Percentiles rank a stretch among this genome's conserved stretches.
Evolutionary conservation across 1,140 invertebrate species (phyloP).

Genomic region (Drosophila navojoa): DNA sequence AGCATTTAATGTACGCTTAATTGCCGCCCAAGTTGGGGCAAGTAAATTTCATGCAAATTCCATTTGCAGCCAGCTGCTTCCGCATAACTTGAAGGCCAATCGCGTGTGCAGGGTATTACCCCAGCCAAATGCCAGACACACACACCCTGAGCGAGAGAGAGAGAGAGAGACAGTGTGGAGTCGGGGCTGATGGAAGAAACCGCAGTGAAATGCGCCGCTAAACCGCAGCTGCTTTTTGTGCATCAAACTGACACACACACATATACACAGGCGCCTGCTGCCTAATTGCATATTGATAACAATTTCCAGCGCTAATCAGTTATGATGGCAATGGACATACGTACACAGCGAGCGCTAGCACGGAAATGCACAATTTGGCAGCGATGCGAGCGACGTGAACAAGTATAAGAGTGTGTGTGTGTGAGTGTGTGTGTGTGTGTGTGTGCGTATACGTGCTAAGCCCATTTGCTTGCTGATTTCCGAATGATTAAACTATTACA

Average conservation of each 20-base stretch:
- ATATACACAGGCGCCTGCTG: slow-evolving; percentile 9
- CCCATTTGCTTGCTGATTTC: slow-evolving; percentile 38
- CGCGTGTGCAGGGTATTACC: too few species aligned
- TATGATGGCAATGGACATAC: slow-evolving; percentile 33
- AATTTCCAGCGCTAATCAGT: slow-evolving; percentile 73
- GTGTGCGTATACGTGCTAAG: slow-evolving; percentile 8
- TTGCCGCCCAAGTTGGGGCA: not conserved
- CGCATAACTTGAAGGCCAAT: too few species aligned
- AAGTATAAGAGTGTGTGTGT: not conserved
- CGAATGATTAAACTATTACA: slow-evolving; percentile 62
- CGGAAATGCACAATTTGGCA: slow-evolving; percentile 70
- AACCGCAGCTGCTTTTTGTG: slow-evolving; percentile 67
- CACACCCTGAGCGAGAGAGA: too few species aligned
- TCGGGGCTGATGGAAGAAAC: slow-evolving; percentile 13
- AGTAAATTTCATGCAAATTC: not conserved
- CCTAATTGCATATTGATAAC: slow-evolving; percentile 78
- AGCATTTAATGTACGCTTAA: not conserved
- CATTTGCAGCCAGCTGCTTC: not conserved
- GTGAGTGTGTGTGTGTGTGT: not conserved
- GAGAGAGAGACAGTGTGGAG: too few species aligned
- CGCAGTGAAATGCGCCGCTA: slow-evolving; percentile 49
- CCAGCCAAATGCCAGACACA: too few species aligned
- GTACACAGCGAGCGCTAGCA: not conserved
- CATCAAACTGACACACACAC: not conserved
- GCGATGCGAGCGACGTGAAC: slow-evolving; percentile 47